A percentile compares a stretch with the other conserved stretches of the same genome.
phyloP scores from a whole-genome alignment of 2,113 vertebrate species.

The Odontesthes bonariensis region DNA sequence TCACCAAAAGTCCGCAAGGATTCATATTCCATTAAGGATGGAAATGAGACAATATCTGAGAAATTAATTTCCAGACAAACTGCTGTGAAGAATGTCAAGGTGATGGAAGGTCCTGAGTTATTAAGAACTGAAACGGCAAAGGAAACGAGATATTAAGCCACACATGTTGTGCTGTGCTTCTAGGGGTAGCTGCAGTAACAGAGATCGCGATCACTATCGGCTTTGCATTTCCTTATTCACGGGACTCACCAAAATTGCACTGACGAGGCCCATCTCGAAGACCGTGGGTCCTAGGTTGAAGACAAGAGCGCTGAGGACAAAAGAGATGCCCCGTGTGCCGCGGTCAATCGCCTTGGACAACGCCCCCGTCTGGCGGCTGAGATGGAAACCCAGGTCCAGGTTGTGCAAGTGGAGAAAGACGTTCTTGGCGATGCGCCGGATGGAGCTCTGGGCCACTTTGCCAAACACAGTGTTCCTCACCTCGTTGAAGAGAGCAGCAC shows the following conservation, averaged over 20 bases:
- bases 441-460: conserved; percentile 97
- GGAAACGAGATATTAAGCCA: conserved; percentile 9
- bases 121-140: conserved; percentile 16
- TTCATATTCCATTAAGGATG: conserved; percentile 67
- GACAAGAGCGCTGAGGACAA: conserved; percentile 94
- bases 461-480: conserved; percentile 96
- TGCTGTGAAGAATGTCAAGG: conserved; percentile 47
- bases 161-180: neutral
- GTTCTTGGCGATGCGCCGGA: conserved; percentile 95
- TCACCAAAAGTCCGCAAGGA: conserved; percentile 63
- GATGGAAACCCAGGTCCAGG: conserved; percentile 94
- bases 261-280: conserved; percentile 95
- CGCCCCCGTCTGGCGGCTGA: conserved; percentile 96
- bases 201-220: neutral
- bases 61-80: conserved; percentile 68
- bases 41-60: conserved; percentile 64
- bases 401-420: conserved; percentile 98
- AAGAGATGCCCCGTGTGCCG: conserved; percentile 96
- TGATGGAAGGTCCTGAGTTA: conserved; percentile 44
- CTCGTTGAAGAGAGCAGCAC: conserved; percentile 95
- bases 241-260: conserved; percentile 89
- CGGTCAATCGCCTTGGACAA: conserved; percentile 98
- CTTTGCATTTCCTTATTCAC: neutral
- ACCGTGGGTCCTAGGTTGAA: conserved; percentile 98
- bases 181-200: neutral